phyloP scores from a whole-genome alignment of 2,888 invertebrate genomes.

The Campopleginae sp. region DNA sequence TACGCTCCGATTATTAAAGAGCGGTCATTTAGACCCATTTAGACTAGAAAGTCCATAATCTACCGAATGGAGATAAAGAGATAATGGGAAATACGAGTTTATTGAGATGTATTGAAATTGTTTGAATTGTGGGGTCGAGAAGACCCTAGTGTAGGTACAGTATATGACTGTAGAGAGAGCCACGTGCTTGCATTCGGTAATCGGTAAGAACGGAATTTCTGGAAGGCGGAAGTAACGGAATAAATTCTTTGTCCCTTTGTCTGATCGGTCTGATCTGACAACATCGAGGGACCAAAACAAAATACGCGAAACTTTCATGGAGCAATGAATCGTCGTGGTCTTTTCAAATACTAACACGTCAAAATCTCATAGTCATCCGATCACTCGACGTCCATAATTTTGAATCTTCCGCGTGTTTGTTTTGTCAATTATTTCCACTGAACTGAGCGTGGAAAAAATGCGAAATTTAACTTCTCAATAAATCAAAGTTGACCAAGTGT shows the following conservation, averaged over 20 bases:
- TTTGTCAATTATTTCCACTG: neutral
- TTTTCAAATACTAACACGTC: neutral
- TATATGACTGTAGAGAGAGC: neutral
- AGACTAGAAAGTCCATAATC: too few species aligned
- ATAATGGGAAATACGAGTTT: neutral
- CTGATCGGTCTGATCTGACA: too few species aligned
- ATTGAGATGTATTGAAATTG: neutral
- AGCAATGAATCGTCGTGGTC: neutral
- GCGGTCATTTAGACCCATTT: too few species aligned
- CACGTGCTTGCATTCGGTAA: neutral
- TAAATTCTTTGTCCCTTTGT: neutral
- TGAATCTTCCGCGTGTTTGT: neutral
- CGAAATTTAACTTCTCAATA: neutral
- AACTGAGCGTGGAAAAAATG: neutral
- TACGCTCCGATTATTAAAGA: too few species aligned
- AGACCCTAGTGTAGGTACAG: neutral
- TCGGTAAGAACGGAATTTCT: constrained; percentile 1
- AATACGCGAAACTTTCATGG: neutral
- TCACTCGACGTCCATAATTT: neutral
- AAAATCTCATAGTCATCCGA: neutral
- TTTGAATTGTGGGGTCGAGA: neutral
- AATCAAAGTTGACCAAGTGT: neutral
- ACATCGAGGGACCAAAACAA: neutral
- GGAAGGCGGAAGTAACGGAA: neutral
- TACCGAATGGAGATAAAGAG: neutral